Evolutionary conservation across 2,888 invertebrate genomes (phyloP).

Genomic region (Phaedon cochleariae): DNA sequence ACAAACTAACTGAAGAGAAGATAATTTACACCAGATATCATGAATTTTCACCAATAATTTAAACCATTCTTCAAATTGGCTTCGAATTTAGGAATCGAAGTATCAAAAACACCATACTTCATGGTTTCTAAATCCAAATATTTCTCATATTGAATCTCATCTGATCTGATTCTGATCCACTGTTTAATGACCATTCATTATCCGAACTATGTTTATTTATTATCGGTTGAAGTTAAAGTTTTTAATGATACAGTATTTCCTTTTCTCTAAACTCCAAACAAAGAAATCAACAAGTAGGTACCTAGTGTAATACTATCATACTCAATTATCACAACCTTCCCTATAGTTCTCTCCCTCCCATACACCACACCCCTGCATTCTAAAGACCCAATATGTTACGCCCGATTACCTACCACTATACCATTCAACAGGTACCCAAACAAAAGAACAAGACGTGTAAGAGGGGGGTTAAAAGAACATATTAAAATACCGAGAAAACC

Average conservation of each 20-base stretch:
- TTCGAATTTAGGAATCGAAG: no score
- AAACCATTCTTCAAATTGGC: no score
- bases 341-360: not conserved
- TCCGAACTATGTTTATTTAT: no score
- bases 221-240: no score
- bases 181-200: no score
- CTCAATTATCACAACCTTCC: not conserved
- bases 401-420: conserved; percentile 15
- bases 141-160: no score
- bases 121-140: no score
- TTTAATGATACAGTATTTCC: not conserved
- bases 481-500: conserved; percentile 25
- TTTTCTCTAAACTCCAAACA: not conserved
- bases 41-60: no score
- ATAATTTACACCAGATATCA: no score
- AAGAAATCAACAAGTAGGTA: not conserved
- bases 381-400: conserved; percentile 18
- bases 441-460: conserved; percentile 15
- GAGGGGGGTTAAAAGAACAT: conserved; percentile 28
- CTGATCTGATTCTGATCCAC: no score
- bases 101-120: no score
- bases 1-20: no score
- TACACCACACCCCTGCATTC: conserved; percentile 14
- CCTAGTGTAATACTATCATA: not conserved
- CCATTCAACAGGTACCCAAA: conserved; percentile 32